Evolutionary conservation across 2,113 vertebrate genomes (phyloP).

Genomic region (Laticauda colubrina): DNA sequence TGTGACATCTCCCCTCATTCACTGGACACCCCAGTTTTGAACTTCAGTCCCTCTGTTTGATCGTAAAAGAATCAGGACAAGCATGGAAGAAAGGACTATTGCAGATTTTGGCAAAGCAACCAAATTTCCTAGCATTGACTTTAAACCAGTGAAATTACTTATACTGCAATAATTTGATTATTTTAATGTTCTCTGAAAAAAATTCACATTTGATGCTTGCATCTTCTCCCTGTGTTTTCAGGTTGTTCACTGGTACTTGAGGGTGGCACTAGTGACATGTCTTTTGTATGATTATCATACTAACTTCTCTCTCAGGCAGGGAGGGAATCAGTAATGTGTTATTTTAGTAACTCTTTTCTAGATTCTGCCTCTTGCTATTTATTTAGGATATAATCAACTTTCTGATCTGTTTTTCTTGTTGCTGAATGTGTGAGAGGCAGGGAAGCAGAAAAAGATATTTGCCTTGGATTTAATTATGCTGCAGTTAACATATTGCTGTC

Average conservation of each 20-base stretch:
- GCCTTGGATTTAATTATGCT: background rate
- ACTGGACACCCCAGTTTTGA: background rate
- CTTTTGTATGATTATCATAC: background rate
- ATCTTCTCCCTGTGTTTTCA: background rate
- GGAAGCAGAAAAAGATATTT: background rate
- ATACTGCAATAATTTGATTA: background rate
- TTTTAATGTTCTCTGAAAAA: background rate
- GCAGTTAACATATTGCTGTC: background rate
- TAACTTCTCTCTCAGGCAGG: background rate
- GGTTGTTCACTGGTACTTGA: background rate
- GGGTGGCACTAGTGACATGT: background rate
- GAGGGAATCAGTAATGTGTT: background rate
- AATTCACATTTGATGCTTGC: background rate
- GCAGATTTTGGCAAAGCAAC: background rate
- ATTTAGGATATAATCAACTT: background rate
- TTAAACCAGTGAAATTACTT: background rate
- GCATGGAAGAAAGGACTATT: background rate
- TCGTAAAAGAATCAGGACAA: background rate
- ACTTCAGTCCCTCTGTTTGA: background rate
- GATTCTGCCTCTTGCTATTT: background rate
- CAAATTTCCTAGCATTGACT: background rate
- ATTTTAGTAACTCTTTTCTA: background rate
- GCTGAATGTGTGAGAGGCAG: background rate
- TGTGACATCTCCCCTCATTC: no score
- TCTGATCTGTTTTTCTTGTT: background rate